Evolutionary conservation across 2,797 vertebrate genomes (phyloP).

Genomic region (Anabas testudineus): DNA sequence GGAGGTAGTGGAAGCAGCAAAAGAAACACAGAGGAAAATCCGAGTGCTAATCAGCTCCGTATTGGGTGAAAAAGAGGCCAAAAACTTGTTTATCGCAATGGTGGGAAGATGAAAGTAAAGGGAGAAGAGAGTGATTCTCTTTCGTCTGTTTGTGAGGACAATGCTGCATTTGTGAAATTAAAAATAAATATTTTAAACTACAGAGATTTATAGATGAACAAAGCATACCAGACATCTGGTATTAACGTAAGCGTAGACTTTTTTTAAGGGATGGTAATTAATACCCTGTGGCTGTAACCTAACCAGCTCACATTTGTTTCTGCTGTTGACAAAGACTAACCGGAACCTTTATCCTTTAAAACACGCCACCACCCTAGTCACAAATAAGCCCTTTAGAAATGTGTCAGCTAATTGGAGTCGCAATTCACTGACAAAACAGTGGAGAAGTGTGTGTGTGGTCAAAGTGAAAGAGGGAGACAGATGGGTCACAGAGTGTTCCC

Average conservation of each 20-base stretch:
- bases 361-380: conserved; percentile 50
- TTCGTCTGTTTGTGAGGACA: conserved; percentile 29
- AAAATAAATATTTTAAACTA: conserved; percentile 4
- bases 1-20: conserved; percentile 8
- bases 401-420: conserved; percentile 54
- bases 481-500: conserved; percentile 70
- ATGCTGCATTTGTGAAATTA: conserved; percentile 28
- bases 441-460: conserved; percentile 48
- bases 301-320: background rate
- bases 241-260: background rate
- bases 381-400: conserved; percentile 62
- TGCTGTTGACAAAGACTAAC: background rate
- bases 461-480: conserved; percentile 61
- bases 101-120: conserved; percentile 69
- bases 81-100: conserved; percentile 58
- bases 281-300: conserved; percentile 10
- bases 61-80: conserved; percentile 63
- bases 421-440: conserved; percentile 42
- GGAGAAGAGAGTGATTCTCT: conserved; percentile 4
- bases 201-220: conserved; percentile 37
- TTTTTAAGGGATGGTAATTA: conserved; percentile 12
- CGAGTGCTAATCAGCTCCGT: conserved; percentile 52
- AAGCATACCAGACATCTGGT: conserved; percentile 19
- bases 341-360: conserved; percentile 60
- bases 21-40: conserved; percentile 23